phyloP scores from a whole-genome alignment of 2,797 vertebrate genomes.

The Buphagus erythrorhynchus region DNA sequence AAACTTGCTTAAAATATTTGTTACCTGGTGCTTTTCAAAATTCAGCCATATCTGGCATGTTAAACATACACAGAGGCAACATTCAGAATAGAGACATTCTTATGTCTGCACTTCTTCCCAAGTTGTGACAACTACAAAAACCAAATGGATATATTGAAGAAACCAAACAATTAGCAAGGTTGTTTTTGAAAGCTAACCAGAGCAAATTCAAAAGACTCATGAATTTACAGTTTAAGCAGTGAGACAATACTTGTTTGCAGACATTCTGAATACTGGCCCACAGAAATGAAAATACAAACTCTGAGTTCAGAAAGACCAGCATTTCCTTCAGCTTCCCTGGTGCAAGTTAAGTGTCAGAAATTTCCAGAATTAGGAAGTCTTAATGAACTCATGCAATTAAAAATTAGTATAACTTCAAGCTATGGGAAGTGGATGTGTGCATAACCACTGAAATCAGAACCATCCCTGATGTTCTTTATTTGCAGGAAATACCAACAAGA shows the following conservation, averaged over 20 bases:
- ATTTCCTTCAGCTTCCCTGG: not conserved
- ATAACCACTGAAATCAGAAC: not conserved
- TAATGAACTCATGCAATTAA: not conserved
- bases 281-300: not conserved
- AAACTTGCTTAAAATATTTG: not conserved
- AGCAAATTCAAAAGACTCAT: not conserved
- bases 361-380: not conserved
- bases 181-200: not conserved
- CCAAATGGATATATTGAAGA: not conserved
- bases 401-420: not conserved
- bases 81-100: not conserved
- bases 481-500: not conserved
- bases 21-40: not conserved
- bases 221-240: not conserved
- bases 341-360: not conserved
- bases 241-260: not conserved
- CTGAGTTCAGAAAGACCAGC: not conserved
- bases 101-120: not conserved
- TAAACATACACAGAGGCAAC: not conserved
- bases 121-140: not conserved
- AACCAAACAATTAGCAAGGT: not conserved
- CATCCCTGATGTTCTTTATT: not conserved
- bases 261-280: not conserved
- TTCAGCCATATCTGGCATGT: not conserved
- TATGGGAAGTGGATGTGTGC: not conserved